Evolutionary conservation across 2,797 vertebrate species (phyloP).

Genomic region (Tamandua tetradactyla): DNA sequence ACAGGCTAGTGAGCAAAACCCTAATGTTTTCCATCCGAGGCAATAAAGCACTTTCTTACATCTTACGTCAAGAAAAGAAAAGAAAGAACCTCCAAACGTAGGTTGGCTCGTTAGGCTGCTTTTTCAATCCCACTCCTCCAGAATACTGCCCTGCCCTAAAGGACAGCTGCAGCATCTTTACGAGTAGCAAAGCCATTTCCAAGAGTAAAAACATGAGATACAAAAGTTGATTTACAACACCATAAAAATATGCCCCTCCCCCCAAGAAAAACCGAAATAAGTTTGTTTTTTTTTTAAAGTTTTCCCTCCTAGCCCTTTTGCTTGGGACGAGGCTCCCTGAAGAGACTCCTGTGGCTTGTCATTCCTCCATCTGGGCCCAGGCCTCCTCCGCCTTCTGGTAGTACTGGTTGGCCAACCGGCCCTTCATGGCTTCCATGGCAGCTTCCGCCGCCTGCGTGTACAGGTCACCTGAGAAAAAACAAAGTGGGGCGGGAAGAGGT

Average conservation of each 20-base stretch:
- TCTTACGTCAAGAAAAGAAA: slow-evolving; percentile 48
- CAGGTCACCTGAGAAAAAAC: slow-evolving; percentile 89
- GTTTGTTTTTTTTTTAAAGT: not conserved
- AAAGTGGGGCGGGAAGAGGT: slow-evolving; percentile 16
- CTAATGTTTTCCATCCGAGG: not conserved
- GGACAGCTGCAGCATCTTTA: slow-evolving; percentile 21
- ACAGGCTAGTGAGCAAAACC: not conserved
- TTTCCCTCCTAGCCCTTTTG: not conserved
- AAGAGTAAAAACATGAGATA: slow-evolving; percentile 70
- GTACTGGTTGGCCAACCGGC: slow-evolving; percentile 95
- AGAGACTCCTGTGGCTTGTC: no score
- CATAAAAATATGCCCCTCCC: slow-evolving; percentile 73
- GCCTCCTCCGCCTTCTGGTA: slow-evolving; percentile 98
- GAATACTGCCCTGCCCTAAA: slow-evolving; percentile 6
- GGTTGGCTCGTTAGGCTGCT: slow-evolving; percentile 12
- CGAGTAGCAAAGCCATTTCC: slow-evolving; percentile 64
- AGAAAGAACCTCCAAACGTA: slow-evolving; percentile 55
- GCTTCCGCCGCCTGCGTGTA: slow-evolving; percentile 96
- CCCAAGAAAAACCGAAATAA: not conserved
- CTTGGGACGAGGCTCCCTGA: not conserved
- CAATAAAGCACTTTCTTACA: not conserved
- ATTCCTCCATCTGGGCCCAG: slow-evolving; percentile 95
- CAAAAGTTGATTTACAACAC: slow-evolving; percentile 67
- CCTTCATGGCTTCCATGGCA: slow-evolving; percentile 97
- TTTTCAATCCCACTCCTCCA: not conserved